These are phyloP conservation scores for Onychostruthus taczanowskii DNA, from an alignment of 2,113 vertebrate species.

Conservation along the genomic window DNA sequence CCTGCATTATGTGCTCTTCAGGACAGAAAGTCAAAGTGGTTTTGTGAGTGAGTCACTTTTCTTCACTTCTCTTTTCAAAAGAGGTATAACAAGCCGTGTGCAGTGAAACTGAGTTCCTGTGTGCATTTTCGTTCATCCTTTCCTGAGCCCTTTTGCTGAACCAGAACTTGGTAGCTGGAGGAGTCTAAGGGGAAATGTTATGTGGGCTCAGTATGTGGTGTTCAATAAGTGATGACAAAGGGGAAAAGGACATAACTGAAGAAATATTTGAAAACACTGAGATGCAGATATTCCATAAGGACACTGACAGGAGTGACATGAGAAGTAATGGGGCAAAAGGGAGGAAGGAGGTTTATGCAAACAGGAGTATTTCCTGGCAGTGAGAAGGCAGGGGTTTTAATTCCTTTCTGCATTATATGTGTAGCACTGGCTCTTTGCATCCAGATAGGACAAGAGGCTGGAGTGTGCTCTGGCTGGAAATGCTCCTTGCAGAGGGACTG, in stretches of 20 bases:
- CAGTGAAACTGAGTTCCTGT: background rate
- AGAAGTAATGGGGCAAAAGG: background rate
- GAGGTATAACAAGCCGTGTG: background rate
- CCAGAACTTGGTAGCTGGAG: background rate
- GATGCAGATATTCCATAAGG: background rate
- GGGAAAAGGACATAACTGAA: background rate
- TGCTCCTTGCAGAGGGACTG: accelerated
- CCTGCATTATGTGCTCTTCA: background rate
- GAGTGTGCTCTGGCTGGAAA: accelerated
- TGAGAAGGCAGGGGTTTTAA: background rate
- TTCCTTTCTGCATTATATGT: background rate
- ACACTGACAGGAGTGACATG: background rate
- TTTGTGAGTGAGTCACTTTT: background rate
- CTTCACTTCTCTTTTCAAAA: background rate
- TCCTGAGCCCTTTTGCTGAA: background rate
- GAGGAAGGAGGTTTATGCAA: background rate
- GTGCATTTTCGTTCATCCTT: background rate
- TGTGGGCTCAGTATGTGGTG: background rate
- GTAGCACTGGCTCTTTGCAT: background rate
- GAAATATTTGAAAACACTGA: background rate
- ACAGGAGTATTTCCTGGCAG: background rate
- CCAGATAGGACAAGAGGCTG: background rate
- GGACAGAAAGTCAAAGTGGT: slow-evolving; percentile 3
- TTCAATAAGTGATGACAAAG: background rate
- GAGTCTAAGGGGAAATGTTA: background rate